Base-by-base conservation (phyloP, 2,113 vertebrate species). In the Phalacrocorax pelagicus region DNA sequence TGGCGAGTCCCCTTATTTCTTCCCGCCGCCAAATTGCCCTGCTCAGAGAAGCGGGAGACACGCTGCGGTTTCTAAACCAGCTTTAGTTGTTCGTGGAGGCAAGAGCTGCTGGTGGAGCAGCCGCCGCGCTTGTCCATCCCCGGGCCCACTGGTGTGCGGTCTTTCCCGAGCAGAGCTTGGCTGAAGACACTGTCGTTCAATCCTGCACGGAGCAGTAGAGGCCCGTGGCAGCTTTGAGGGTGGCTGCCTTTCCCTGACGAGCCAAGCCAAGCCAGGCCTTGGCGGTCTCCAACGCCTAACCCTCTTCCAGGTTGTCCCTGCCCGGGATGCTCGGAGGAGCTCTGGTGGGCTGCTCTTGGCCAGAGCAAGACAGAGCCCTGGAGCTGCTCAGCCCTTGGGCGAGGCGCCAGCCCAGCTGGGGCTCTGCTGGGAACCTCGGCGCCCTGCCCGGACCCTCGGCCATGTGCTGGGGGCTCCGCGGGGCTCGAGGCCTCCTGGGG, bases 91-190 rank as follows among this genome's bases (percentile, higher is more conserved):
- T 57, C 4, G 5, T 0, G 18, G 14, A 62, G 52, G 15, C 63
- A 11, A 16, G 51, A 70, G 57, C 4, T 0, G 15, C 86, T 5
- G 10, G 12, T 8, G 44, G 32, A 29, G 23, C 15, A 2, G 24
- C 27, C 47, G 15, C 52, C 6, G 4, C 0, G 12, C 22, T 51
- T 38, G 67, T 32, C 18, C 75, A 36, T 18, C 42, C 36, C 49
- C 16, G 2, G 12, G 23, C 30, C 30, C 40, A 1, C 38, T 0
- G 4, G 4, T 6, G 15, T 1, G 6, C 2, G 11, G 23, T 22
- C 29, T 36, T 20, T 38, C 62, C 24, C 0, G 66, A 34, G 40
- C 30, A 74, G 23, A 36, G 27, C 63, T n/a, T 4, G 22, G 23
- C 26, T 11, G 4, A 22, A 27, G 10, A 26, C 30, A 1, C 0